These are phyloP conservation scores for Xiphophorus hellerii DNA, from an alignment of 2,113 vertebrate species.

Conservation along the genomic window DNA sequence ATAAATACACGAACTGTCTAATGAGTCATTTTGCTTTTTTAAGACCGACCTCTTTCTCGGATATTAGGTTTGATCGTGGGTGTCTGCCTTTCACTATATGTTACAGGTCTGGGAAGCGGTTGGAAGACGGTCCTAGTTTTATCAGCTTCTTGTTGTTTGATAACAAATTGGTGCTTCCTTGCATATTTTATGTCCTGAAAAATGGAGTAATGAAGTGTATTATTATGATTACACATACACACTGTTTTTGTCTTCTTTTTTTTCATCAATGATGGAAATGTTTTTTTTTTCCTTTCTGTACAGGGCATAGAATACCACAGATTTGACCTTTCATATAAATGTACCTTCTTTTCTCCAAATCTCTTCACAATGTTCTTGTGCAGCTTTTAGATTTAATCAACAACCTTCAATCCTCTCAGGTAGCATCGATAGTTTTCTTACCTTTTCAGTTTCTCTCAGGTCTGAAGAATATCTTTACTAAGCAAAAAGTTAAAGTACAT, in stretches of 20 bases:
- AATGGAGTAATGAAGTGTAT: conserved; percentile 71
- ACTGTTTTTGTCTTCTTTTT: background rate
- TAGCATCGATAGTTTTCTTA: background rate
- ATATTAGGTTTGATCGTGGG: conserved; percentile 6
- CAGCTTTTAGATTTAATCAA: background rate
- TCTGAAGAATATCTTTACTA: background rate
- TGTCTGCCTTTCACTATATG: background rate
- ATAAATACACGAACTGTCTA: conserved; percentile 40
- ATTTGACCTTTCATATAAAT: background rate
- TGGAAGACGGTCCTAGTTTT: background rate
- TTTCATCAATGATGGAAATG: background rate
- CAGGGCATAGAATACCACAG: background rate
- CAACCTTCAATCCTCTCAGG: background rate
- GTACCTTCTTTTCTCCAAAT: background rate
- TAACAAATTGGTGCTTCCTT: conserved; percentile 71
- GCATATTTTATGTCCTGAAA: conserved; percentile 72
- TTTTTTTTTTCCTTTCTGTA: background rate
- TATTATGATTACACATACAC: conserved; percentile 59
- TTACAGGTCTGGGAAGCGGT: background rate
- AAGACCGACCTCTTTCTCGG: conserved; percentile 13
- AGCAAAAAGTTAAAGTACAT: background rate
- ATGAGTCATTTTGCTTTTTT: conserved; percentile 32
- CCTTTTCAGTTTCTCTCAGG: background rate
- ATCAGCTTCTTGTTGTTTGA: background rate
- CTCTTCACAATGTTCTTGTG: background rate